Conservation (phyloP, 2,797 vertebrate species). For the Antrozous pallidus region DNA sequence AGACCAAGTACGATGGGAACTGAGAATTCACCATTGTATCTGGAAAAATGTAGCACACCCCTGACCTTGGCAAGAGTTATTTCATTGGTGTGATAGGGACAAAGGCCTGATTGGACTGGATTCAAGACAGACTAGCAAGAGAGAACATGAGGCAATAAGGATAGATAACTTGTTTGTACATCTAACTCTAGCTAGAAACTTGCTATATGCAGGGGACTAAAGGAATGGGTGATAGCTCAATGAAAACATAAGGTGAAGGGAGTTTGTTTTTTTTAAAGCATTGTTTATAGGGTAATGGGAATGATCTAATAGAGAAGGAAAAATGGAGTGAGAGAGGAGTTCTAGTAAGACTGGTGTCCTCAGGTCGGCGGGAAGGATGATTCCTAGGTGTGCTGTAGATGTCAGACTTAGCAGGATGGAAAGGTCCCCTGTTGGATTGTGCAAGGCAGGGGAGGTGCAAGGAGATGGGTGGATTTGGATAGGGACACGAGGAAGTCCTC, state of each 20-base stretch:
- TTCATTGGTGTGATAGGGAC: not conserved
- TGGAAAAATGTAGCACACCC: not conserved
- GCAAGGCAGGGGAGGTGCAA: not conserved
- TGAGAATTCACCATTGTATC: not conserved
- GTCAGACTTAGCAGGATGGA: not conserved
- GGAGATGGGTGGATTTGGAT: not conserved
- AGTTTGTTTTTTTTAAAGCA: not conserved
- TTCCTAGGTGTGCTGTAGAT: not conserved
- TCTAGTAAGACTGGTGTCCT: not conserved
- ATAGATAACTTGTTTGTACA: not conserved
- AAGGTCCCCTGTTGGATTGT: not conserved
- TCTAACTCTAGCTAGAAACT: not conserved
- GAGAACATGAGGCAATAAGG: not conserved
- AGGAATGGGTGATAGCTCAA: not conserved
- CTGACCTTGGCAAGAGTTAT: not conserved
- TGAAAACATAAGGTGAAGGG: not conserved
- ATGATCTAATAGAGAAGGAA: not conserved
- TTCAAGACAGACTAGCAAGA: not conserved
- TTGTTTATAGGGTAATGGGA: not conserved
- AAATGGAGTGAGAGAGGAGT: not conserved
- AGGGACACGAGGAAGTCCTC: not conserved
- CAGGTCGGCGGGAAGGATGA: not conserved
- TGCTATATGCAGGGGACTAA: not conserved
- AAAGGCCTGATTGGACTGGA: not conserved
- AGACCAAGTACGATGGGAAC: not conserved